Evolutionary conservation across 2,113 vertebrate species (phyloP), one percentile per base, ranked within the genome.

Genomic region (Cyanoliseus patagonus): DNA sequence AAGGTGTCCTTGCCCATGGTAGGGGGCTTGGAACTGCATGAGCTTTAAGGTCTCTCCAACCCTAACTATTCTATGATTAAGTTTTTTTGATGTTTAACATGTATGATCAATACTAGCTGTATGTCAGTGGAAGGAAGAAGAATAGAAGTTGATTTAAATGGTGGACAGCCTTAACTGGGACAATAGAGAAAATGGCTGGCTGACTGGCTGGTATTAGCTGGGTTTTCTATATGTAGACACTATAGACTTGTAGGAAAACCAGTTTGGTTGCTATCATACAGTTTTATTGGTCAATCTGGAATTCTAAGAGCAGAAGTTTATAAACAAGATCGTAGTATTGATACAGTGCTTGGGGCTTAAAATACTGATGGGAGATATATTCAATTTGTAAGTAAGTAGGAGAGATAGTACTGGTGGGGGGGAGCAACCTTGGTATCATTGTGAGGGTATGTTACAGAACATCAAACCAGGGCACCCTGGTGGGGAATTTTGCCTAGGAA

Each of bases 321-420:
- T 51, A 35, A 5, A 5, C 52, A 14, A 75, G 46, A 17, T 23
- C 3, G 2, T 44, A n/a, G 25, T 69, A 41, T 10, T 61, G 17
- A 22, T 3, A 20, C 10, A 77, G 57, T 2, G 1, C 18, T 61
- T 46, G 25, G 19, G 47, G 9, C 84, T 87, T 31, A 39, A 85
- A 78, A n/a, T 55, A 37, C 3, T 41, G 4, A 44, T 5, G 25
- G 17, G 31, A 57, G 55, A 33, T 33, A 22, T 33, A 33, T 33
- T 20, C 8, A 13, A 57, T 20, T 57, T 8, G 31, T 57, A 33
- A 57, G n/a, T 57, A n/a, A 22, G 10, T 7, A 28, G 9, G 7
- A 44, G 14, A 24, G 7, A 6, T 25, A 11, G 15, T 81, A 53
- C 8, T 63, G 24, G 14, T 5, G 3, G 6, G 2, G 1, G 1